These are phyloP conservation scores for Melospiza georgiana DNA, from an alignment of 2,113 vertebrate species.

Conservation along the genomic window DNA sequence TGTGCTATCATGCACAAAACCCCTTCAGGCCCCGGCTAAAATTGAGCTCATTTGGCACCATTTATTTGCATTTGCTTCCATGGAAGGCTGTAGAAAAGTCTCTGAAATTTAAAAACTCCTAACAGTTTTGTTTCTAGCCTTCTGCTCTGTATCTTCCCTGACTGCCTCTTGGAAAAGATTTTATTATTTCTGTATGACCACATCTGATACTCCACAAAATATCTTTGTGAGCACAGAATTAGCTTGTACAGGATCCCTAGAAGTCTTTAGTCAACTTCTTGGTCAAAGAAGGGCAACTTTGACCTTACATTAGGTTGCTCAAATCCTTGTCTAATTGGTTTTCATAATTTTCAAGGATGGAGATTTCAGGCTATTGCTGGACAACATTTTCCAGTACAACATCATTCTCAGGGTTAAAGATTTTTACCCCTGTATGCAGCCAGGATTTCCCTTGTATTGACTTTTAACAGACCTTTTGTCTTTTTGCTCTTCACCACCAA, in stretches of 20 bases:
- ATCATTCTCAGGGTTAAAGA: background rate
- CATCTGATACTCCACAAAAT: background rate
- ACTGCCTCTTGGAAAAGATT: background rate
- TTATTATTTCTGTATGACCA: background rate
- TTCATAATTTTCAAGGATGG: background rate
- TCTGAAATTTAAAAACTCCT: background rate
- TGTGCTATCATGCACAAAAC: background rate
- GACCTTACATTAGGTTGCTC: background rate
- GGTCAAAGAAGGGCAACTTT: background rate
- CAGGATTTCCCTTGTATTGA: background rate
- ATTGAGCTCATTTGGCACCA: background rate
- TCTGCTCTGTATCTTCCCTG: background rate
- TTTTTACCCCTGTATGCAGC: background rate
- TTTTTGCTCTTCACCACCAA: background rate
- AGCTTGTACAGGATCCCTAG: background rate
- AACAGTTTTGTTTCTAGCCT: background rate
- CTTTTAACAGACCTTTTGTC: background rate
- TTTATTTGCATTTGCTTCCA: background rate
- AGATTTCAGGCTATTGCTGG: background rate
- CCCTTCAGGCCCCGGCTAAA: background rate
- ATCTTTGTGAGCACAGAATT: background rate
- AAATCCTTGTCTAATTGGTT: background rate
- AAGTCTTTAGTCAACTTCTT: background rate
- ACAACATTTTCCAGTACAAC: background rate
- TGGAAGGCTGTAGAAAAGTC: background rate